A percentile compares a stretch with the other conserved stretches of the same genome.
Evolutionary conservation across 2,888 invertebrate genomes (phyloP).

Genomic region (Nomada ferruginata): DNA sequence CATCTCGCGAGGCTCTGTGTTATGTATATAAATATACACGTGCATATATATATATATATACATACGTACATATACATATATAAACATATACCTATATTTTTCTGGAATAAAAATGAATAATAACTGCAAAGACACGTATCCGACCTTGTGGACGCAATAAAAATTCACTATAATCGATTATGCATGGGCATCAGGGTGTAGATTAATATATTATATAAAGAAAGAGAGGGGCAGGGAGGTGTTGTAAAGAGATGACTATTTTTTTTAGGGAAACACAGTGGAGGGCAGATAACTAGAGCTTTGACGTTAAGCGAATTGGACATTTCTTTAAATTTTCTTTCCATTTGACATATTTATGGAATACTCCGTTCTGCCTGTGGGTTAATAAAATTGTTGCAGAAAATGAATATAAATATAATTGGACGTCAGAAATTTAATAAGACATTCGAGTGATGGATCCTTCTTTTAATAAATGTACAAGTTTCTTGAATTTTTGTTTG

Average conservation of each 20-base stretch:
- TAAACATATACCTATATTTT: slow-evolving; percentile 49
- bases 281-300: slow-evolving; percentile 25
- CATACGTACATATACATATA: slow-evolving; percentile 34
- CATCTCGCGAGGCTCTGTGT: slow-evolving; percentile 44
- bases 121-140: slow-evolving; percentile 43
- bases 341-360: neutral
- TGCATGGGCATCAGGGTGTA: slow-evolving; percentile 61
- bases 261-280: slow-evolving; percentile 36
- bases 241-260: slow-evolving; percentile 55
- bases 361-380: neutral
- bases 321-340: neutral
- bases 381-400: neutral
- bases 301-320: slow-evolving; percentile 18
- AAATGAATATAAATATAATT: neutral
- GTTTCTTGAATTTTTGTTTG: neutral
- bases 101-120: slow-evolving; percentile 43
- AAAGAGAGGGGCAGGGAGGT: slow-evolving; percentile 13
- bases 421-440: too few relatives aligned
- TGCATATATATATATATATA: slow-evolving; percentile 46
- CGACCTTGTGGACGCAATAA: slow-evolving; percentile 56
- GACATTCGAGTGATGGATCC: neutral
- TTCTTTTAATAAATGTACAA: neutral
- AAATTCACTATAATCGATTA: slow-evolving; percentile 49
- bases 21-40: slow-evolving; percentile 60
- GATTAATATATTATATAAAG: slow-evolving; percentile 38